Conservation (phyloP, 1,140 invertebrate genomes). For the Physella acuta region DNA sequence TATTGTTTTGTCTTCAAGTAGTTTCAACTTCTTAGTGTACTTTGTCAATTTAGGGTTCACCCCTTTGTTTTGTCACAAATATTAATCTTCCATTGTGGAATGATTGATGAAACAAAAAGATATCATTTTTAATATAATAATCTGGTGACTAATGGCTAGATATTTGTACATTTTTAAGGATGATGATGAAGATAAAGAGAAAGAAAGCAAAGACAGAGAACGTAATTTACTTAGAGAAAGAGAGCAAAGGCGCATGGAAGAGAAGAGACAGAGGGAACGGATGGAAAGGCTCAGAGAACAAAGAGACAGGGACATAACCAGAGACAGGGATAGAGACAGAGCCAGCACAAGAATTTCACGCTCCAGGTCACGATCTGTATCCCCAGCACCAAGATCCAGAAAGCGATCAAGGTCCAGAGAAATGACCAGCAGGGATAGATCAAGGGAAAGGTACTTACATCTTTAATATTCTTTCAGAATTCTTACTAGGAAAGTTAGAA, state of each 20-base stretch:
- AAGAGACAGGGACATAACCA: slow-evolving; percentile 22
- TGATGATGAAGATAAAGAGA: slow-evolving; percentile 44
- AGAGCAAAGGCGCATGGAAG: slow-evolving; percentile 29
- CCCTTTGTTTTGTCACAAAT: too few species aligned
- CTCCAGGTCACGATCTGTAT: slow-evolving; percentile 44
- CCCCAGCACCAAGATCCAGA: slow-evolving; percentile 44
- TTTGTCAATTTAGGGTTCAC: too few species aligned
- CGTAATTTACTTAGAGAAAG: slow-evolving; percentile 40
- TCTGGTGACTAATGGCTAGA: too few species aligned
- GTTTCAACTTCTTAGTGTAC: too few species aligned
- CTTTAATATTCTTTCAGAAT: not conserved
- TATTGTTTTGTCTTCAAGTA: too few species aligned
- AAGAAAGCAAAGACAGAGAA: slow-evolving; percentile 48
- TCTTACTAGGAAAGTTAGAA: too few species aligned
- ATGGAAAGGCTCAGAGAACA: slow-evolving; percentile 39
- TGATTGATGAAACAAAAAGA: too few species aligned
- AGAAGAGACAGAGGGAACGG: slow-evolving; percentile 35
- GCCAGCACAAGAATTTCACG: slow-evolving; percentile 31
- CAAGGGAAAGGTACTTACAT: slow-evolving; percentile 67
- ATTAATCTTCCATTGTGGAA: too few species aligned
- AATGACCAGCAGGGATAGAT: slow-evolving; percentile 60
- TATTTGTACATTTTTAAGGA: too few species aligned
- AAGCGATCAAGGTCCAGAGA: slow-evolving; percentile 34
- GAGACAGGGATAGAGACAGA: slow-evolving; percentile 28
- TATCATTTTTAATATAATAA: too few species aligned